A percentile compares a stretch with the other conserved stretches of the same genome.
phyloP scores from a whole-genome alignment of 2,888 invertebrate genomes.

The Aphodius sticticus region DNA sequence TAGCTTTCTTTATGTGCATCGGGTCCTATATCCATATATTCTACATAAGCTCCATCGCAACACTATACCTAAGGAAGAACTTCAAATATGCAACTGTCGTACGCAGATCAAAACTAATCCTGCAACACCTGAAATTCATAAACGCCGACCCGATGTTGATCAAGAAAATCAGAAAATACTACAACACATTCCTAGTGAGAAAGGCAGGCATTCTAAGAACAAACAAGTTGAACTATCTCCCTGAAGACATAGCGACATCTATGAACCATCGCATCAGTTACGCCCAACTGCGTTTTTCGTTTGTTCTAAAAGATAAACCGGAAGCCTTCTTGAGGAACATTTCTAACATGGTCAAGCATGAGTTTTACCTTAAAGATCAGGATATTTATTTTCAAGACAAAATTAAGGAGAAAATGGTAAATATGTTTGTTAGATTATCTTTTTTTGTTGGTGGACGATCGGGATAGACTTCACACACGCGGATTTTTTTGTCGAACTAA shows the following conservation, averaged over 20 bases:
- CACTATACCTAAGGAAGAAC: constrained; percentile 24
- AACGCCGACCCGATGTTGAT: constrained; percentile 60
- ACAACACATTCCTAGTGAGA: constrained; percentile 64
- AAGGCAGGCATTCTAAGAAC: constrained; percentile 64
- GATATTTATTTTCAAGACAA: constrained; percentile 63
- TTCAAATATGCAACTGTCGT: constrained; percentile 51
- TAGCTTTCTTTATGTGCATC: constrained; percentile 58
- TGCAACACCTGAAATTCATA: constrained; percentile 60
- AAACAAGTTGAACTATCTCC: constrained; percentile 59
- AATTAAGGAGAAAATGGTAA: constrained; percentile 65
- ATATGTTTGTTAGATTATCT: too few species aligned
- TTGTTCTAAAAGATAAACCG: constrained; percentile 64
- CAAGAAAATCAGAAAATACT: constrained; percentile 62
- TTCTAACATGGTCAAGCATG: constrained; percentile 63
- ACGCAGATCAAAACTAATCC: constrained; percentile 60
- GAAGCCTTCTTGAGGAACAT: constrained; percentile 64
- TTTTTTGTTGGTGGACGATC: too few species aligned
- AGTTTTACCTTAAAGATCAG: constrained; percentile 65
- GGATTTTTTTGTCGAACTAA: too few species aligned
- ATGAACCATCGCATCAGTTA: constrained; percentile 63
- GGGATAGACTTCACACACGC: too few species aligned
- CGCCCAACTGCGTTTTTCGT: constrained; percentile 59
- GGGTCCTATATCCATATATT: constrained; percentile 47
- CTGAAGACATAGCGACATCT: constrained; percentile 64
- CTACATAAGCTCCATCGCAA: constrained; percentile 30